A percentile compares a stretch with the other conserved stretches of the same genome.
phyloP scores from a whole-genome alignment of 2,113 vertebrate species.

The Pristiophorus japonicus region DNA sequence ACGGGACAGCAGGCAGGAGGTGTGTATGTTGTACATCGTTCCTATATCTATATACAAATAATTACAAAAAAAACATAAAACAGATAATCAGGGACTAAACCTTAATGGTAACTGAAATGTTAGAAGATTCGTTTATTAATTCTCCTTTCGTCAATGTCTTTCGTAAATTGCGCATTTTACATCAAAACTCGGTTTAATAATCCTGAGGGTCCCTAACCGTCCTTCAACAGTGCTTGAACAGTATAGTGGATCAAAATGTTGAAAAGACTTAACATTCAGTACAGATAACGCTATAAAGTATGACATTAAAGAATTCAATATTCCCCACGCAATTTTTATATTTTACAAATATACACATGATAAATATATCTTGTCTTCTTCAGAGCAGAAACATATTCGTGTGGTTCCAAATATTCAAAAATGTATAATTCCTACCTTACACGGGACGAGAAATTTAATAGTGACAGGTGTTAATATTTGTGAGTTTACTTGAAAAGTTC shows the following conservation, averaged over 20 bases:
- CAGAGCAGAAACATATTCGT: constrained; percentile 38
- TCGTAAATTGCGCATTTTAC: constrained; percentile 47
- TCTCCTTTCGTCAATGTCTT: constrained; percentile 49
- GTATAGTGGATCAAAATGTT: constrained; percentile 41
- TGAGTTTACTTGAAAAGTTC: constrained; percentile 75
- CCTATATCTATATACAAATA: constrained; percentile 65
- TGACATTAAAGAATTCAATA: constrained; percentile 39
- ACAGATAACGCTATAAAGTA: constrained; percentile 33
- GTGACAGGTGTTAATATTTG: constrained; percentile 79
- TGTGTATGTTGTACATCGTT: constrained; percentile 65
- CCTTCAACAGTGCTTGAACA: constrained; percentile 47
- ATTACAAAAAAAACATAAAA: constrained; percentile 65
- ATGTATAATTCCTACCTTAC: constrained; percentile 68
- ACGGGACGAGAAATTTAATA: constrained; percentile 64
- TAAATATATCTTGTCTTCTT: constrained; percentile 62
- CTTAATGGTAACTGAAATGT: constrained; percentile 25
- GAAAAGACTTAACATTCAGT: constrained; percentile 42
- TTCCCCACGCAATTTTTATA: constrained; percentile 44
- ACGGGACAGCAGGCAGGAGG: constrained; percentile 55
- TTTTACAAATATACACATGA: constrained; percentile 66
- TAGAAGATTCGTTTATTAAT: constrained; percentile 47
- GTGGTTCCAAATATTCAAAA: constrained; percentile 49
- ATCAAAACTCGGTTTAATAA: background rate
- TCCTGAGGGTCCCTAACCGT: constrained; percentile 46
- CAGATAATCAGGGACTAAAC: constrained; percentile 43